Base-by-base conservation (phyloP, 2,797 vertebrate genomes). In the Clarias laeviceps region DNA sequence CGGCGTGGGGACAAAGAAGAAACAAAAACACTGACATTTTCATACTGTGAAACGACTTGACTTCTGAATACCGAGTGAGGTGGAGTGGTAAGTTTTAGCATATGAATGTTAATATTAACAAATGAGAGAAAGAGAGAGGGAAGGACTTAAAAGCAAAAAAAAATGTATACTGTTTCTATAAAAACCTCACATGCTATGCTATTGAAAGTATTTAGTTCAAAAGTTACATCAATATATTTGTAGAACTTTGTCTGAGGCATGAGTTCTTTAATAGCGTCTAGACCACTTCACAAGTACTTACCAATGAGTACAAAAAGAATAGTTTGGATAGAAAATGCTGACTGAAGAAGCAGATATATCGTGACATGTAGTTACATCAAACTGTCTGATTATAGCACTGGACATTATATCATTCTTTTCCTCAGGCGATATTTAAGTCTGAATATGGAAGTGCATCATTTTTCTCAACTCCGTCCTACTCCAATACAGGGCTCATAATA, bases 1-100 rank as follows among this genome's bases (percentile, higher is more conserved):
- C n/a, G 7, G 70, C 81, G 80, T 86, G 70, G 80, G 80, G 85
- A 82, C 69, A 27, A 82, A 74, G 56, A 66, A 82, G 79, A 82
- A 86, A 82, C 72, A 86, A 86, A 82, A 86, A 83, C 73, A 78
- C 3, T 78, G 73, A 86, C 85, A 78, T 86, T 82, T 86, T 54
- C 65, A 78, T 64, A 64, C 54, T 50, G 72, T 69, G 61, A 9
- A 77, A 77, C 4, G 40, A 50, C 85, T 78, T 64, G 80, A 74
- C 62, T 80, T 54, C 50, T 61, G 80, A 86, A 82, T 66, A 72
- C 34, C 45, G 45, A 82, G 61, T 65, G 59, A 37, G 59, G 29
- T 62, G 32, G 32, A 82, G 70, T 65, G 45, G 69, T 73, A 81
- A 54, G 57, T 32, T 66, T 85, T 85, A 74, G 68, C 78, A 73